Conservation (phyloP, 2,888 invertebrate species). For the Cerastis leucographa region DNA sequence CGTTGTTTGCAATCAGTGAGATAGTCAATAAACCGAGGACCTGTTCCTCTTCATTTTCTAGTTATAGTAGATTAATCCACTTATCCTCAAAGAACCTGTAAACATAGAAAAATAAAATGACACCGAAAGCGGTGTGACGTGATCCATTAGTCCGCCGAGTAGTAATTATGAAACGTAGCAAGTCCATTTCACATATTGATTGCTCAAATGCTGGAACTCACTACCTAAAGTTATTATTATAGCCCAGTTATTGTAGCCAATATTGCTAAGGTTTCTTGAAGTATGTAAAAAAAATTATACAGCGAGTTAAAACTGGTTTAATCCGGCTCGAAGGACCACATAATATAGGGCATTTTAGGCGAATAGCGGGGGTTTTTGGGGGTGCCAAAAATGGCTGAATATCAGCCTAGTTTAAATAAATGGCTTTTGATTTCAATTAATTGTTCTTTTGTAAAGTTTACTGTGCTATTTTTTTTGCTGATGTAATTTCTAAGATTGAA, state of each 20-base stretch:
- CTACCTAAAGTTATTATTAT: background rate
- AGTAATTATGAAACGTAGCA: slow-evolving; percentile 23
- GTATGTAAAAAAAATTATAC: background rate
- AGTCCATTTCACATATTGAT: slow-evolving; percentile 31
- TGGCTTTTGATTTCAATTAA: background rate
- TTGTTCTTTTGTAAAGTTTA: no score
- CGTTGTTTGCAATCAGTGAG: background rate
- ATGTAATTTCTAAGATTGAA: background rate
- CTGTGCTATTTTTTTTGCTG: no score
- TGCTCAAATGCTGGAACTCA: slow-evolving; percentile 11
- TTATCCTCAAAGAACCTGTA: background rate
- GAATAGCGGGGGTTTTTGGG: background rate
- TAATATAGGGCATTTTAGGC: background rate
- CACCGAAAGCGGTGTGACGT: background rate
- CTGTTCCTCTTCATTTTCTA: background rate
- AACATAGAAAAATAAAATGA: slow-evolving; percentile 5
- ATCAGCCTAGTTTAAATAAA: background rate
- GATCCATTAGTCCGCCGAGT: slow-evolving; percentile 4
- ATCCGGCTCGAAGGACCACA: background rate
- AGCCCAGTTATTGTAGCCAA: no score
- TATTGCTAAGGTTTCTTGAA: no score
- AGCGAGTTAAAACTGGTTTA: background rate
- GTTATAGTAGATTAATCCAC: background rate
- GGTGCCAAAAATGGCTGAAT: no score
- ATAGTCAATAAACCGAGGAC: background rate